phyloP scores from a whole-genome alignment of 2,113 vertebrate genomes.

The Cryptomyrus ogoouensis region DNA sequence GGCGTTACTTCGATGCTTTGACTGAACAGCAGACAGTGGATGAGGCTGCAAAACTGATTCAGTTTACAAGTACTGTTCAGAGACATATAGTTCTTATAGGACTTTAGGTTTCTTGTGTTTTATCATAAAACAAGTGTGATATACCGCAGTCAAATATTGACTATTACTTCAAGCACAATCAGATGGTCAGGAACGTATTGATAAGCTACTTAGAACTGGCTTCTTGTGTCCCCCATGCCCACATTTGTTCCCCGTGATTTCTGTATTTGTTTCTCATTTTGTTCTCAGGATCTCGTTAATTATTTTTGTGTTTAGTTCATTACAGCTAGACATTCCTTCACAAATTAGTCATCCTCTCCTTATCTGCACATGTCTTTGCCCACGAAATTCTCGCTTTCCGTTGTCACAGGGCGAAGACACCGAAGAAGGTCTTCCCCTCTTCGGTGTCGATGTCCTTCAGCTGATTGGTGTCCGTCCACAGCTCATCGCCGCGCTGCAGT shows the following conservation, averaged over 20 bases:
- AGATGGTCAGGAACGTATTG: background rate
- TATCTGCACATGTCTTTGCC: background rate
- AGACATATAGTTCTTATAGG: background rate
- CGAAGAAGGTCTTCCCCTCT: constrained; percentile 12
- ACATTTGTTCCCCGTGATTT: background rate
- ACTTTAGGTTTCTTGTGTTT: background rate
- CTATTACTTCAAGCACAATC: background rate
- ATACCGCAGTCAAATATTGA: background rate
- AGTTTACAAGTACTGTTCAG: background rate
- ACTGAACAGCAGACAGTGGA: background rate
- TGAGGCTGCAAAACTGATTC: background rate
- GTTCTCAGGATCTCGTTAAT: background rate
- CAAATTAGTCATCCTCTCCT: too few relatives aligned
- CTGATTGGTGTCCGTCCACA: constrained; percentile 13
- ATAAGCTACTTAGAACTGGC: background rate
- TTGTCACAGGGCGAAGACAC: constrained; percentile 14
- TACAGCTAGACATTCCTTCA: background rate
- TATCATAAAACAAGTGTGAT: constrained; percentile 17
- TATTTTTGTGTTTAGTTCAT: background rate
- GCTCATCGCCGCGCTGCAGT: background rate
- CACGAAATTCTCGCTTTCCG: background rate
- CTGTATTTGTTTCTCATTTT: background rate
- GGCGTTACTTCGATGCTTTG: too few relatives aligned
- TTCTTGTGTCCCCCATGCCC: background rate
- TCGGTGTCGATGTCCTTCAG: background rate